phyloP scores from a whole-genome alignment of 2,113 vertebrate species.

The Malurus melanocephalus region DNA sequence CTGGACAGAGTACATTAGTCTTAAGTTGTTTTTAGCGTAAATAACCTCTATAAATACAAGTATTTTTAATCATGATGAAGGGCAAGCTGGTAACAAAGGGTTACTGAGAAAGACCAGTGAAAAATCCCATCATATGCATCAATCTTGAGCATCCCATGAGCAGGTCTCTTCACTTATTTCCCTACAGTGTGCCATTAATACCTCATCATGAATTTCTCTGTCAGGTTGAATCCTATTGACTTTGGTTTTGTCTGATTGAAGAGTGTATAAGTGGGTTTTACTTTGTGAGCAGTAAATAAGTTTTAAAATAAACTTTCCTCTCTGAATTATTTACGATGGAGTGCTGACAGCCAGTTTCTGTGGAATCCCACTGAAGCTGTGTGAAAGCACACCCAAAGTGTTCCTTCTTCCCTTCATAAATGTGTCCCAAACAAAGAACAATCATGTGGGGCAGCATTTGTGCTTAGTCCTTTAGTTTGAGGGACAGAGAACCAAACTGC shows the following conservation, averaged over 20 bases:
- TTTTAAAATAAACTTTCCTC: background rate
- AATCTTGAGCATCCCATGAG: background rate
- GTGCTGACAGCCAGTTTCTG: background rate
- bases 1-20: slow-evolving; percentile 32
- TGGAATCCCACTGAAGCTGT: background rate
- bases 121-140: background rate
- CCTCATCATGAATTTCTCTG: background rate
- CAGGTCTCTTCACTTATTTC: background rate
- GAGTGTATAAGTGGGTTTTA: background rate
- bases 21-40: slow-evolving; percentile 47
- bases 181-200: background rate
- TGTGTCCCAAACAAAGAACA: background rate
- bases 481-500: background rate
- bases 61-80: background rate
- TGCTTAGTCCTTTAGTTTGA: background rate
- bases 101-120: background rate
- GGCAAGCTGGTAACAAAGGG: background rate
- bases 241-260: background rate
- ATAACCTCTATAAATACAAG: slow-evolving; percentile 35
- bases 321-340: rapidly evolving
- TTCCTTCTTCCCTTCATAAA: background rate
- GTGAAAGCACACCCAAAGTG: background rate
- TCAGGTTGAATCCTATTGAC: background rate
- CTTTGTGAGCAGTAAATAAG: background rate
- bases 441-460: background rate